phyloP scores from a whole-genome alignment of 2,888 invertebrate species.

The Tenthredo notha region DNA sequence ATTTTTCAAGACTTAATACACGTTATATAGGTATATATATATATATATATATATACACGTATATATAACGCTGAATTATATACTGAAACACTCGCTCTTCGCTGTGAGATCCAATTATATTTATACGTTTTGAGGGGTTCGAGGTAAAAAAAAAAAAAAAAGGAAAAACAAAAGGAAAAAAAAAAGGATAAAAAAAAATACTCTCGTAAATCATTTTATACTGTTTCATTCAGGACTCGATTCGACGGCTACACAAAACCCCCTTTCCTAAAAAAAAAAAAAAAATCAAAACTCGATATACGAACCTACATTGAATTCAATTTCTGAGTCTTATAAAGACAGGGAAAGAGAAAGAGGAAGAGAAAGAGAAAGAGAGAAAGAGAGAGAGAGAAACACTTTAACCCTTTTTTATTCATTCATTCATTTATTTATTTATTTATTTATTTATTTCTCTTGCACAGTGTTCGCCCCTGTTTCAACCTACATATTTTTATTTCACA shows the following conservation, averaged over 20 bases:
- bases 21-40: neutral
- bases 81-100: neutral
- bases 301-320: neutral
- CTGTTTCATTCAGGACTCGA: neutral
- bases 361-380: too few species aligned
- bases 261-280: neutral
- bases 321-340: neutral
- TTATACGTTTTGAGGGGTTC: neutral
- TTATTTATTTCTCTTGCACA: neutral
- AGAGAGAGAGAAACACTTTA: neutral
- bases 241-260: neutral
- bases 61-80: neutral
- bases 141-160: neutral
- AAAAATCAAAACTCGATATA: neutral
- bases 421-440: neutral
- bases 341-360: neutral
- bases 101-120: slow-evolving; percentile 20
- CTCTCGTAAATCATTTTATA: slow-evolving; percentile 1
- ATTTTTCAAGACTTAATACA: neutral
- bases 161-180: neutral
- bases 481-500: neutral
- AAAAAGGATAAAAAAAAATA: neutral
- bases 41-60: too few species aligned
- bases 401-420: slow-evolving; percentile 3
- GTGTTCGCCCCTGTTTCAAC: neutral